These are phyloP conservation scores for Drosophila eohydei DNA, from an alignment of 2,888 invertebrate species.

Conservation along the genomic window DNA sequence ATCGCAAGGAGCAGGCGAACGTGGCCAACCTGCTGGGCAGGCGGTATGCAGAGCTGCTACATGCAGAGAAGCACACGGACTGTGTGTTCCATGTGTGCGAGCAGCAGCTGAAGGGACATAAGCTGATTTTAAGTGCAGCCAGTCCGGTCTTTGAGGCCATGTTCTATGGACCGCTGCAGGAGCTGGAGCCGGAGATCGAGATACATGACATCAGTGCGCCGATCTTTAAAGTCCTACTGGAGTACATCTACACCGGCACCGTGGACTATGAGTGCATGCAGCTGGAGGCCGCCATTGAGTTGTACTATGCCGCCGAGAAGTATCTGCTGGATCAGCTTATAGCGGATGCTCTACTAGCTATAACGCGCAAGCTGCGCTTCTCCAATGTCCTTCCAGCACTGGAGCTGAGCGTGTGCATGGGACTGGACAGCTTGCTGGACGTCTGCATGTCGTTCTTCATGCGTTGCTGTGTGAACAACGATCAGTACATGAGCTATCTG, in stretches of 20 bases:
- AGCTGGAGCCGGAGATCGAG: slow-evolving; percentile 86
- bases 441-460: slow-evolving; percentile 82
- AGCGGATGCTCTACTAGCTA: slow-evolving; percentile 73
- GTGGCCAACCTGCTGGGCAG: slow-evolving; percentile 63
- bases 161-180: slow-evolving; percentile 90
- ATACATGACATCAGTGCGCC: slow-evolving; percentile 85
- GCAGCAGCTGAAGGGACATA: slow-evolving; percentile 89
- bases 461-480: slow-evolving; percentile 82
- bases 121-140: slow-evolving; percentile 92
- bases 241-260: slow-evolving; percentile 82
- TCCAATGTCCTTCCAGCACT: slow-evolving; percentile 83
- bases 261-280: slow-evolving; percentile 75
- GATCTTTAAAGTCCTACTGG: slow-evolving; percentile 84
- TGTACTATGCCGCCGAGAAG: slow-evolving; percentile 84
- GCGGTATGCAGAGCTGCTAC: slow-evolving; percentile 81
- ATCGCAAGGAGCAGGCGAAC: slow-evolving; percentile 58
- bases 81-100: slow-evolving; percentile 83
- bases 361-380: slow-evolving; percentile 82
- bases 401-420: slow-evolving; percentile 83
- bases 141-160: slow-evolving; percentile 96
- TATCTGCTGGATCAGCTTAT: slow-evolving; percentile 82
- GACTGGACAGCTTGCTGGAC: slow-evolving; percentile 78
- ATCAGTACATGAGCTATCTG: slow-evolving; percentile 80
- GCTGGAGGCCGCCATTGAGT: slow-evolving; percentile 82
- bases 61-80: slow-evolving; percentile 82